phyloP scores from a whole-genome alignment of 2,888 invertebrate species.

The Spilosoma lubricipeda region DNA sequence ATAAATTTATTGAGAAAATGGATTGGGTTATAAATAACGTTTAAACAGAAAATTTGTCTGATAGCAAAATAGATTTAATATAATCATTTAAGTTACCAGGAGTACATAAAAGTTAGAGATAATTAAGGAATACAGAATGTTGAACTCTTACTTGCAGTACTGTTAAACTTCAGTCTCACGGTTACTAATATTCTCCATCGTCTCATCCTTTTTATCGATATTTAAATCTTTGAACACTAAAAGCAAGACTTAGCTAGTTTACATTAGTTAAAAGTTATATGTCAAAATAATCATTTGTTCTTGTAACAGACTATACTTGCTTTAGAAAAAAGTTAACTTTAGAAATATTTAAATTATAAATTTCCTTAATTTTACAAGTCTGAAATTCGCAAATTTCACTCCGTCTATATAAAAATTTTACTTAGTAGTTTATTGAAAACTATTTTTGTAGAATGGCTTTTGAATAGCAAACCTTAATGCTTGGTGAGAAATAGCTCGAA shows the following conservation, averaged over 20 bases:
- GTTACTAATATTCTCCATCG: no score
- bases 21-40: not conserved
- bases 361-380: no score
- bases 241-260: no score
- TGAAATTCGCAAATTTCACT: no score
- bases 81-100: not conserved
- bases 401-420: no score
- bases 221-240: no score
- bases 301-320: no score
- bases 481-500: conserved; percentile 7
- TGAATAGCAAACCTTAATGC: not conserved
- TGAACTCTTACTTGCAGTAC: not conserved
- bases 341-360: no score
- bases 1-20: not conserved
- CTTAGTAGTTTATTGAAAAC: not conserved
- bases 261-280: no score
- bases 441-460: not conserved
- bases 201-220: no score
- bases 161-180: not conserved
- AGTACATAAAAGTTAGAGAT: not conserved
- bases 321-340: no score
- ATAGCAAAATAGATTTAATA: not conserved
- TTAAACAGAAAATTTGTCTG: not conserved
- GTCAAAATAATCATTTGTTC: no score
- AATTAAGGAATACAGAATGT: not conserved